A percentile compares a stretch with the other conserved stretches of the same genome.
Evolutionary conservation across 2,113 vertebrate genomes (phyloP).

Genomic region (Campylomormyrus numenius): DNA sequence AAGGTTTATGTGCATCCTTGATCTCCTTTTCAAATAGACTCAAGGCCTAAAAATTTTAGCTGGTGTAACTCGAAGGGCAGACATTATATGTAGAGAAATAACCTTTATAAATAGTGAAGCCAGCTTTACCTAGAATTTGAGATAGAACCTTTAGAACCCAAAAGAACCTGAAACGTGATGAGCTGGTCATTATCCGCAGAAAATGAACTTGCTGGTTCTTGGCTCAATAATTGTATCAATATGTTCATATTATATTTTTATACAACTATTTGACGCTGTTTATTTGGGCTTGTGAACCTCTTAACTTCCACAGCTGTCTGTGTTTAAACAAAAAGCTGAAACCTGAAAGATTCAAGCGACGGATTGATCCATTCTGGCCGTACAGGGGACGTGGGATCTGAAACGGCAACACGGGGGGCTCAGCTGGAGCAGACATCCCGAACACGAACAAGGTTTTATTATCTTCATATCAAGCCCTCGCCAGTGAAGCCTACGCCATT

Average conservation of each 20-base stretch:
- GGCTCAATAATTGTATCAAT: not conserved
- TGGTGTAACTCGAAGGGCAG: too few species aligned
- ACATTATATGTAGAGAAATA: not conserved
- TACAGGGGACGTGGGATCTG: not conserved
- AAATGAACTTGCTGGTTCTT: not conserved
- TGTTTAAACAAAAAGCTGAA: not conserved
- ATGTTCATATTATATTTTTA: not conserved
- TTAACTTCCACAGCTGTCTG: not conserved
- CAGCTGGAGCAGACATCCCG: not conserved
- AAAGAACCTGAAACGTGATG: not conserved
- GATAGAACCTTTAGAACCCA: not conserved
- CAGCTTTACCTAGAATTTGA: not conserved
- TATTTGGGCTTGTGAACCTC: not conserved
- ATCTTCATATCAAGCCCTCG: not conserved
- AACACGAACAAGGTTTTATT: not conserved
- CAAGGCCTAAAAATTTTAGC: too few species aligned
- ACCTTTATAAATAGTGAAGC: not conserved
- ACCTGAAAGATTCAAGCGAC: not conserved
- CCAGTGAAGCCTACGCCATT: not conserved
- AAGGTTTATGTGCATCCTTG: not conserved
- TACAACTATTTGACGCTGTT: not conserved
- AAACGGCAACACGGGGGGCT: not conserved
- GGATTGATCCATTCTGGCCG: not conserved
- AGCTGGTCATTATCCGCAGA: not conserved
- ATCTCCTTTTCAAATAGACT: not conserved